Evolutionary conservation across 2,888 invertebrate species (phyloP), one percentile per base, ranked within the genome.

Genomic region (Heliconius charithonia): DNA sequence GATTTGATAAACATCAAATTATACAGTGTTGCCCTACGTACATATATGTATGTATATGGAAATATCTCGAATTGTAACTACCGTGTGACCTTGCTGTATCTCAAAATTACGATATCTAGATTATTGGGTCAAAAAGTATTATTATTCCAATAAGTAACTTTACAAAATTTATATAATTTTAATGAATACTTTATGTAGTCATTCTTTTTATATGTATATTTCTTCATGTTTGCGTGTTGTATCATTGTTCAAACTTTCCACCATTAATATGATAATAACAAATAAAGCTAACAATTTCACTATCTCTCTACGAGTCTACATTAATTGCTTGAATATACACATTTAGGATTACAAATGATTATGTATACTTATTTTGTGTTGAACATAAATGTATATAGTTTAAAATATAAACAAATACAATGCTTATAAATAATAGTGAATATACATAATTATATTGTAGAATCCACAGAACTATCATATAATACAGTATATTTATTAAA

Each of bases 71-170:
- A 66, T 19, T 29, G 2, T 66, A 22, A 4, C 32, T 66, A 56
- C 6, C 9, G 10, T 59, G n/a, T n/a, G 22, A 9, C n/a, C 22
- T 51, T 19, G 6, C 19, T 51, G 7, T 19, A 51, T 19, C 19
- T 19, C 19, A 51, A 51, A 51, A 51, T 51, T 22, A n/a, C n/a
- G 10, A 59, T n/a, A 59, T 59, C 16, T 10, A 16, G 29, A 13
- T 56, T 32, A 72, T 59, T 59, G 29, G n/a, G 32, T 59, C 59
- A 59, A 59, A 56, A 72, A 59, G 59, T 72, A 59, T 72, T 72
- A 72, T 72, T 72, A 56, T 56, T 72, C 0, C 32, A 72, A 51
- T 72, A 16, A 72, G n/a, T n/a, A 59, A 72, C 1, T 6, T 72
- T 9, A 59, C 72, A 59, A 72, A 32, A 32, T 19, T 10, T 32